These are phyloP conservation scores for Junonia oenone DNA, from an alignment of 2,888 invertebrate genomes.

Conservation along the genomic window DNA sequence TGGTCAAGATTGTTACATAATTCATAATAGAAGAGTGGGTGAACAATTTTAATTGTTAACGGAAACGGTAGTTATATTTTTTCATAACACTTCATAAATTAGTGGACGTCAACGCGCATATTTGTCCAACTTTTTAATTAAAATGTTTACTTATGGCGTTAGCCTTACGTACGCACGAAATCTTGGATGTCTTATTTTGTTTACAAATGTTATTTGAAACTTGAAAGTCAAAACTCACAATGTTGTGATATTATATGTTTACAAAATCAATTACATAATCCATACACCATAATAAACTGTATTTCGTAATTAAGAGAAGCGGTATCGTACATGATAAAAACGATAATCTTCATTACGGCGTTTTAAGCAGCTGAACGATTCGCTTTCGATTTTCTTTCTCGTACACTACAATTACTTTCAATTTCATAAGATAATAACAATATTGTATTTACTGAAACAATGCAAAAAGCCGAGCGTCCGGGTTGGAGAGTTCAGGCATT, in stretches of 20 bases:
- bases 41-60: slow-evolving; percentile 30
- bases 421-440: slow-evolving; percentile 62
- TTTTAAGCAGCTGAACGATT: slow-evolving; percentile 45
- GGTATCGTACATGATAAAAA: not conserved
- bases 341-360: slow-evolving; percentile 26
- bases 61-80: slow-evolving; percentile 16
- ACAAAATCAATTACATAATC: not conserved
- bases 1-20: slow-evolving; percentile 24
- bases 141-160: not conserved
- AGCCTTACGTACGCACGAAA: not conserved
- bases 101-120: not conserved
- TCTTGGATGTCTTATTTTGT: not conserved
- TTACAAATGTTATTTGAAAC: not conserved
- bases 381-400: slow-evolving; percentile 59
- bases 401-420: slow-evolving; percentile 44
- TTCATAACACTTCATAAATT: not conserved
- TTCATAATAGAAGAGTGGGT: slow-evolving; percentile 17
- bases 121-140: not conserved
- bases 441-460: slow-evolving; percentile 67
- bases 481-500: slow-evolving; percentile 50
- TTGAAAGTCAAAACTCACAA: too few relatives aligned
- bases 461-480: slow-evolving; percentile 58
- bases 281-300: not conserved
- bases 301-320: not conserved
- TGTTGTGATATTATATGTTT: not conserved